These are phyloP conservation scores for Nipponia nippon DNA, from an alignment of 2,113 vertebrate genomes.

Conservation along the genomic window DNA sequence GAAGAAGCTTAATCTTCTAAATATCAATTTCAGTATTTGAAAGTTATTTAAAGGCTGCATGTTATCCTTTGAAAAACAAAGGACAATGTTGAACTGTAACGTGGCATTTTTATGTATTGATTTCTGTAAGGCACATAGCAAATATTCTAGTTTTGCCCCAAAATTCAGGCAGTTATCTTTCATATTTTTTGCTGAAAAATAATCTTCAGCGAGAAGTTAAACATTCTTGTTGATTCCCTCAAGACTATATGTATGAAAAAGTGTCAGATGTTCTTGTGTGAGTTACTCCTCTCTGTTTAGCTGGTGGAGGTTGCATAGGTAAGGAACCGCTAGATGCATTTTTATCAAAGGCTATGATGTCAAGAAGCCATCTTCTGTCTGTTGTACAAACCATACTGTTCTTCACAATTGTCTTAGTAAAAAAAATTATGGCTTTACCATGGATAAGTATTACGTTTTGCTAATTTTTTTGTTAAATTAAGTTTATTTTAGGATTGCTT, in stretches of 20 bases:
- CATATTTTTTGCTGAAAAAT: neutral
- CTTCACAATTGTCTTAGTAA: neutral
- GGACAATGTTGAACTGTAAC: neutral
- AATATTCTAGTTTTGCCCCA: neutral
- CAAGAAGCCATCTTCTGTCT: neutral
- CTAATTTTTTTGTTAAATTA: neutral
- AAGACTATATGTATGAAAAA: neutral
- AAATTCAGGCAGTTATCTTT: neutral
- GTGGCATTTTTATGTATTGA: neutral
- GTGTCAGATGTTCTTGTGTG: neutral
- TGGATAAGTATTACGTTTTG: neutral
- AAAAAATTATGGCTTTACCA: neutral
- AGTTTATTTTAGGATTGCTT: neutral
- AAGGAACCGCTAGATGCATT: neutral
- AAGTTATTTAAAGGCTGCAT: neutral
- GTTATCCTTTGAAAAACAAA: neutral
- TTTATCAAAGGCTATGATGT: neutral
- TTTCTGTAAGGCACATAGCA: neutral
- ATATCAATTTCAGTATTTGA: neutral
- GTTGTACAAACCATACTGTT: neutral
- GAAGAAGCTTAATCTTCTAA: neutral
- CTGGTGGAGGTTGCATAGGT: neutral
- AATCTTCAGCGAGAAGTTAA: neutral
- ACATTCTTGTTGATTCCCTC: neutral
- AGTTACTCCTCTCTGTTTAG: neutral